These are phyloP conservation scores for Cantharis rufa DNA, from an alignment of 2,888 invertebrate species.

Conservation along the genomic window DNA sequence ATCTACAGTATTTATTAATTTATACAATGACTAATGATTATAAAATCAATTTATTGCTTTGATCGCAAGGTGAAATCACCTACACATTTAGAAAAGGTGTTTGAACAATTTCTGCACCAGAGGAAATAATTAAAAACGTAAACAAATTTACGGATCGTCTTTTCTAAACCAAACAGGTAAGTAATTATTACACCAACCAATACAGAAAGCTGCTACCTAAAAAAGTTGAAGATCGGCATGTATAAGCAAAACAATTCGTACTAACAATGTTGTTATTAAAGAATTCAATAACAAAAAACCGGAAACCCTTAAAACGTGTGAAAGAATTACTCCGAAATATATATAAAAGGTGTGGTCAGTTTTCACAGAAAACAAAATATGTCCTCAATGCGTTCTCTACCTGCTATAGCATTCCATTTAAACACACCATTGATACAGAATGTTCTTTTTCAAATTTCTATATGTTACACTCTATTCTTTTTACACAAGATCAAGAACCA, in stretches of 20 bases:
- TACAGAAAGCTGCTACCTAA: constrained; percentile 33
- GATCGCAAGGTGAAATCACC: neutral
- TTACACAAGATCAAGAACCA: constrained; percentile 40
- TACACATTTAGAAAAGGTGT: neutral
- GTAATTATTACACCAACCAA: constrained; percentile 26
- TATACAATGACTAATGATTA: constrained; percentile 1
- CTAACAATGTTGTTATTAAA: constrained; percentile 53
- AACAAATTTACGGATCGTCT: neutral
- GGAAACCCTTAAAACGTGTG: constrained; percentile 57
- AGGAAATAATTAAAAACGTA: neutral
- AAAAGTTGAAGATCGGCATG: constrained; percentile 51
- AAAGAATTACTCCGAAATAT: constrained; percentile 50
- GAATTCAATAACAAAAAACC: constrained; percentile 54
- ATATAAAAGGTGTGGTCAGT: constrained; percentile 57
- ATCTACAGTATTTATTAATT: constrained; percentile 1
- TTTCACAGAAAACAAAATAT: constrained; percentile 56
- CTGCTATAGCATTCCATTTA: constrained; percentile 51
- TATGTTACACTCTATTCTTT: constrained; percentile 38
- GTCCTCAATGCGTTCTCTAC: constrained; percentile 43
- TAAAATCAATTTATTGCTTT: constrained; percentile 2
- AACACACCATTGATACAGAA: constrained; percentile 55
- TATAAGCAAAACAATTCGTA: constrained; percentile 52
- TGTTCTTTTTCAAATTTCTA: constrained; percentile 49
- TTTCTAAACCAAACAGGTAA: neutral
- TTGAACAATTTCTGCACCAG: neutral